Conservation (phyloP, 2,113 vertebrate genomes). For the Channa argus region DNA sequence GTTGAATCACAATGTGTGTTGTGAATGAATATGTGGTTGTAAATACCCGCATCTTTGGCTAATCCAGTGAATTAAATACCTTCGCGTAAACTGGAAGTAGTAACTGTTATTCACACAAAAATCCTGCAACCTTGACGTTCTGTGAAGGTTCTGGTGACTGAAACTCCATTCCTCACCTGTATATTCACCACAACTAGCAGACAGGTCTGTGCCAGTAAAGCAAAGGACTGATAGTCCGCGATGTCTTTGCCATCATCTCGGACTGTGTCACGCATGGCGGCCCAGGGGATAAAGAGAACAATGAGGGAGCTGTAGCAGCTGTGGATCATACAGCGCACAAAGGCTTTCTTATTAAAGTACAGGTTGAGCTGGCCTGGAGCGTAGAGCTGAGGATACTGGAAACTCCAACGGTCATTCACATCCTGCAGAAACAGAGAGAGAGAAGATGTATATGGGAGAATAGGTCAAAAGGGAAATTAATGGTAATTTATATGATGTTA, state of each 20-base stretch:
- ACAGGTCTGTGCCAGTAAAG: constrained; percentile 90
- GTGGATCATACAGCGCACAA: constrained; percentile 87
- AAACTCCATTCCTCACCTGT: constrained; percentile 83
- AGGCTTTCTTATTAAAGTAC: constrained; percentile 91
- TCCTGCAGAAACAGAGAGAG: constrained; percentile 81
- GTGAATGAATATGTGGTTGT: no score
- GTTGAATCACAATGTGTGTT: not conserved
- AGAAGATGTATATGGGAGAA: not conserved
- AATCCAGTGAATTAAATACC: not conserved
- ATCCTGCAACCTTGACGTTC: not conserved
- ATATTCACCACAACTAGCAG: constrained; percentile 88
- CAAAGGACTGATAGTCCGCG: constrained; percentile 95
- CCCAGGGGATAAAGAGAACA: constrained; percentile 94
- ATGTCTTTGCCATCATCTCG: constrained; percentile 90
- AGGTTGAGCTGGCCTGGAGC: constrained; percentile 89
- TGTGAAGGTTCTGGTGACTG: not conserved
- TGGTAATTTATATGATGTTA: not conserved
- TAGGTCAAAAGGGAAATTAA: not conserved
- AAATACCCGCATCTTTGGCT: not conserved
- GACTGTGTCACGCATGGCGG: constrained; percentile 86
- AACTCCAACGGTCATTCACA: constrained; percentile 92
- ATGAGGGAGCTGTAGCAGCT: constrained; percentile 94
- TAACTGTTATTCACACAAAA: not conserved
- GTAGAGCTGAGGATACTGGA: constrained; percentile 91
- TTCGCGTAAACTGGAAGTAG: not conserved